phyloP scores from a whole-genome alignment of 2,888 invertebrate species.

The Sepioteuthis lessoniana region DNA sequence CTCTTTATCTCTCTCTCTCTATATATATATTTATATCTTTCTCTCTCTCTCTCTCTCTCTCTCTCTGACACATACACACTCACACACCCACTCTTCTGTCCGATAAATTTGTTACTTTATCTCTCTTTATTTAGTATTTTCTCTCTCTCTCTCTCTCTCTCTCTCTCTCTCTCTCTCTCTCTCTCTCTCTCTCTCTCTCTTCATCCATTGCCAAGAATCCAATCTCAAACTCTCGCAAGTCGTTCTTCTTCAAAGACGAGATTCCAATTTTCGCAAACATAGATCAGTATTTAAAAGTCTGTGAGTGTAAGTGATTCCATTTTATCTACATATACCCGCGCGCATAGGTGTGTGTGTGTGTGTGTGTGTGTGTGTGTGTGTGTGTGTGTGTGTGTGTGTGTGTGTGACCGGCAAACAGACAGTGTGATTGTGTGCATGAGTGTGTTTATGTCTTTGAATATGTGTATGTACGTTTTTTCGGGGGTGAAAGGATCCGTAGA shows the following conservation, averaged over 20 bases:
- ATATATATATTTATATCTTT: not conserved
- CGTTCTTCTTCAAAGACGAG: not conserved
- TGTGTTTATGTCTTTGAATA: not conserved
- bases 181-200: not conserved
- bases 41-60: not conserved
- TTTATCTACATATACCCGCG: not conserved
- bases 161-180: not conserved
- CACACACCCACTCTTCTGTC: too few relatives aligned
- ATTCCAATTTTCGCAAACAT: not conserved
- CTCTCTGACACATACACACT: too few relatives aligned
- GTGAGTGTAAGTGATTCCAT: not conserved
- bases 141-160: not conserved
- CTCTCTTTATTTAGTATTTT: too few relatives aligned
- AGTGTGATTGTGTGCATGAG: not conserved
- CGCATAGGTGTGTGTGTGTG: not conserved
- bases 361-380: not conserved
- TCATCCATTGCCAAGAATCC: not conserved
- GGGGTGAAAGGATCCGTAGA: not conserved
- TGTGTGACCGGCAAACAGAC: too few relatives aligned
- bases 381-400: not conserved
- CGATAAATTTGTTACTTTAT: not conserved
- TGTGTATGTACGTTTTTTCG: not conserved
- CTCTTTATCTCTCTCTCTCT: too few relatives aligned
- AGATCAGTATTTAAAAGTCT: not conserved
- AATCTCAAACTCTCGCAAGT: not conserved